Evolutionary conservation across 2,113 vertebrate species (phyloP), one percentile per base, ranked within the genome.

Genomic region (Setophaga coronata): DNA sequence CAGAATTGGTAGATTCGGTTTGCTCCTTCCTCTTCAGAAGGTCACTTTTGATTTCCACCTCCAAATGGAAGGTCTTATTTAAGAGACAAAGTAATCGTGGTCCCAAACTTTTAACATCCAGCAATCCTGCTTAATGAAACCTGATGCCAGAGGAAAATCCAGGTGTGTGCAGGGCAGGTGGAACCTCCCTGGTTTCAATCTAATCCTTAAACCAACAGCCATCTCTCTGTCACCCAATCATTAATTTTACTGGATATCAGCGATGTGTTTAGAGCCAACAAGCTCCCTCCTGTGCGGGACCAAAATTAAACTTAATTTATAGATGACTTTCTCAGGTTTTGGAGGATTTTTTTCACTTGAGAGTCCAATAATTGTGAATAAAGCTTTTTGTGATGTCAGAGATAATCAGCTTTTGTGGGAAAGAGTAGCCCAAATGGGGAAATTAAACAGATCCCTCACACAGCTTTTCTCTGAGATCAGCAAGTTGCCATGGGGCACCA

Each of bases 21-120:
- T 88, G 82, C 56, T 83, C 85, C 92, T 90, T 94, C 93, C 85
- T 81, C 90, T 74, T 96, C 0, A 12, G 85, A 94, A 95, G 85
- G 93, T 56, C 90, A 78, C 82, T 92, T 96, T 96, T 94, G 90
- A 81, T 93, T 95, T 93, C 92, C 79, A 87, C 54, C 85, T 71
- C 73, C 16, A 18, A 82, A 93, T 20, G 33, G 45, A 77, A 89
- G 58, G 33, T 66, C 42, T 66, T 31, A 14, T 60, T 94, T 66
- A 33, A 76, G 76, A 82, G 66, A 15, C n/a, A 56, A 90, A 94
- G 28, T 38, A 18, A 47, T 53, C 0, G 1, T 23, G 67, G 24
- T 77, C 51, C 85, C 93, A 34, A 43, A 74, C 31, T 85, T 85
- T 54, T 6, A 70, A 48, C n/a, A 6, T 10, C 2, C 12, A 36